Percentiles rank a stretch among this genome's conserved stretches.
Conservation (phyloP, 92 coral and sea anemone species). For the Heteractis magnifica region DNA sequence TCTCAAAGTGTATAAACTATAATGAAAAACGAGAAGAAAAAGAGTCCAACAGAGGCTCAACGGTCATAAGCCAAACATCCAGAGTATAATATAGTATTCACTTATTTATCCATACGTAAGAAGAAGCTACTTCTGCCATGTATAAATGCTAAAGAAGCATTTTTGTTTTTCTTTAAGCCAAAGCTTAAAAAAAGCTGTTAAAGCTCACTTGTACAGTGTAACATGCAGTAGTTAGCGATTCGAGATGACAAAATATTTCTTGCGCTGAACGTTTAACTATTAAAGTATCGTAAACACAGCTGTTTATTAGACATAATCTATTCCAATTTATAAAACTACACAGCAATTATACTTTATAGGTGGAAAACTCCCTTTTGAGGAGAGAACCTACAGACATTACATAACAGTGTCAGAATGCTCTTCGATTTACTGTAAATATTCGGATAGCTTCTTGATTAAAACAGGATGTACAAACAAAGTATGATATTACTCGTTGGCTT, state of each 20-base stretch:
- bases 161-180: too few relatives aligned
- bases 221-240: too few relatives aligned
- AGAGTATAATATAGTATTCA: not conserved
- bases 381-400: too few relatives aligned
- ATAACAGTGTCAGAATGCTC: not conserved
- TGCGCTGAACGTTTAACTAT: too few relatives aligned
- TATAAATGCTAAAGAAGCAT: too few relatives aligned
- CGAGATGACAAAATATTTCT: too few relatives aligned
- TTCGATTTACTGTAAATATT: not conserved
- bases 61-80: not conserved
- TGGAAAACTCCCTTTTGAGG: not conserved
- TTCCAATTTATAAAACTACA: not conserved
- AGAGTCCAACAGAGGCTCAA: not conserved
- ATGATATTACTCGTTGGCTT: not conserved
- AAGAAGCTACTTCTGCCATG: not conserved
- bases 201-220: too few relatives aligned
- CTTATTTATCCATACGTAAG: conserved; percentile 2
- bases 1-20: too few relatives aligned
- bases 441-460: not conserved
- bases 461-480: conserved; percentile 1
- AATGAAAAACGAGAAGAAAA: too few relatives aligned
- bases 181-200: too few relatives aligned
- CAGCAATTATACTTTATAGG: not conserved
- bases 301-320: too few relatives aligned
- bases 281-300: too few relatives aligned